These are phyloP conservation scores for Lycia hirtaria DNA, from an alignment of 2,888 invertebrate genomes.

Conservation along the genomic window DNA sequence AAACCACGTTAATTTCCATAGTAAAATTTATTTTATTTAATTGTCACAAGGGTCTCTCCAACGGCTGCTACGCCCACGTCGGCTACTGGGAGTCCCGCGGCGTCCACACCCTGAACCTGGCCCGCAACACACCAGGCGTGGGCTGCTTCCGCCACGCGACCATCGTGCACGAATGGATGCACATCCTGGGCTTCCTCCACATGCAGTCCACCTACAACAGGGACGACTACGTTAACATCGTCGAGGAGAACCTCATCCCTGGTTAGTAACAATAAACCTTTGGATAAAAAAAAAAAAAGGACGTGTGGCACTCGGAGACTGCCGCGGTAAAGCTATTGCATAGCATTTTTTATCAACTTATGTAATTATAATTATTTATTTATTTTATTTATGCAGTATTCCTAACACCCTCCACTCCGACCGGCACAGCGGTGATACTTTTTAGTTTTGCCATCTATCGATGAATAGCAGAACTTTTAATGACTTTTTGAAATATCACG, in stretches of 20 bases:
- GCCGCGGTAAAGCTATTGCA: no score
- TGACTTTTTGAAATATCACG: no score
- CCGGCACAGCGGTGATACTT: no score
- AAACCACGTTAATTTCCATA: not conserved
- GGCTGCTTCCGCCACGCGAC: conserved; percentile 87
- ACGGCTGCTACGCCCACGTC: conserved; percentile 75
- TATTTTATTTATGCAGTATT: no score
- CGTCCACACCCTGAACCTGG: conserved; percentile 82
- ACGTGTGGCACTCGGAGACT: no score
- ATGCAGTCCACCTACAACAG: conserved; percentile 78
- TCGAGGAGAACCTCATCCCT: conserved; percentile 87
- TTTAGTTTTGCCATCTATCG: no score
- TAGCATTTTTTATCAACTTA: no score
- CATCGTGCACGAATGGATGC: conserved; percentile 91
- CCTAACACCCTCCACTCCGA: no score
- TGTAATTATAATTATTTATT: no score
- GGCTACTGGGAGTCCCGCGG: conserved; percentile 70
- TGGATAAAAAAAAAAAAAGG: no score
- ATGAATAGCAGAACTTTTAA: no score
- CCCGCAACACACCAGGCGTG: conserved; percentile 70
- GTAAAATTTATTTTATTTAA: no score
- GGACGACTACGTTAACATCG: conserved; percentile 87
- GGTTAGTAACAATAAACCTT: conserved; percentile 66
- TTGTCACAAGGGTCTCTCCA: conserved; percentile 56
- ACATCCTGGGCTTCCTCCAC: conserved; percentile 78